phyloP scores from a whole-genome alignment of 2,113 vertebrate genomes.

The Bucco capensis region DNA sequence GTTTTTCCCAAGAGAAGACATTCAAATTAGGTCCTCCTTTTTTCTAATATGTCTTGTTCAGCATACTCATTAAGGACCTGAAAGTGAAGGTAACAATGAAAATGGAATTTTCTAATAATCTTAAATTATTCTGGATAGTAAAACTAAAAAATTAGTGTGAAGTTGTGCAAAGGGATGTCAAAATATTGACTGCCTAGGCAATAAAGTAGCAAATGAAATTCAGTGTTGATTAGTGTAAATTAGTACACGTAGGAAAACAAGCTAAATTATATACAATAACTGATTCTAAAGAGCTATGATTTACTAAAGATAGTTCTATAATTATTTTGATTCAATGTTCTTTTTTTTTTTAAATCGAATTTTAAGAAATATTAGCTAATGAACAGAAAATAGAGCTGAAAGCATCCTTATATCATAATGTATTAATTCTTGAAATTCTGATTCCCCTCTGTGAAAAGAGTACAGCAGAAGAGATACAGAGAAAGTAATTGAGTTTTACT shows the following conservation, averaged over 20 bases:
- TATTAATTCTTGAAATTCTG: neutral
- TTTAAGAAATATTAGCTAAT: neutral
- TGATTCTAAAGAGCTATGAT: neutral
- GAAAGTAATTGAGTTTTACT: neutral
- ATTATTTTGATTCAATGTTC: neutral
- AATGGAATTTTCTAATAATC: neutral
- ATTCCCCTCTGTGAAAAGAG: neutral
- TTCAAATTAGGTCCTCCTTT: neutral
- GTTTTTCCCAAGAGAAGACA: neutral
- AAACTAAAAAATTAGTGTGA: neutral
- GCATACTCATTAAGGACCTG: neutral
- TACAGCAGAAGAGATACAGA: neutral
- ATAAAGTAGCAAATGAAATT: neutral
- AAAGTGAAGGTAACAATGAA: neutral
- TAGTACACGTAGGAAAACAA: neutral
- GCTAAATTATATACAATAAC: neutral
- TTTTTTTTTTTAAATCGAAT: neutral
- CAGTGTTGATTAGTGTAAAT: neutral
- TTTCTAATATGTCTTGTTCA: neutral
- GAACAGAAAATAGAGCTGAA: neutral
- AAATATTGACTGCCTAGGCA: slow-evolving; percentile 3
- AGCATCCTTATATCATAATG: neutral
- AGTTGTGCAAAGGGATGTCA: neutral
- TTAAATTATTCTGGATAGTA: neutral
- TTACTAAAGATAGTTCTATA: neutral